Evolutionary conservation across 2,113 vertebrate species (phyloP).

Genomic region (Parotia lawesii): DNA sequence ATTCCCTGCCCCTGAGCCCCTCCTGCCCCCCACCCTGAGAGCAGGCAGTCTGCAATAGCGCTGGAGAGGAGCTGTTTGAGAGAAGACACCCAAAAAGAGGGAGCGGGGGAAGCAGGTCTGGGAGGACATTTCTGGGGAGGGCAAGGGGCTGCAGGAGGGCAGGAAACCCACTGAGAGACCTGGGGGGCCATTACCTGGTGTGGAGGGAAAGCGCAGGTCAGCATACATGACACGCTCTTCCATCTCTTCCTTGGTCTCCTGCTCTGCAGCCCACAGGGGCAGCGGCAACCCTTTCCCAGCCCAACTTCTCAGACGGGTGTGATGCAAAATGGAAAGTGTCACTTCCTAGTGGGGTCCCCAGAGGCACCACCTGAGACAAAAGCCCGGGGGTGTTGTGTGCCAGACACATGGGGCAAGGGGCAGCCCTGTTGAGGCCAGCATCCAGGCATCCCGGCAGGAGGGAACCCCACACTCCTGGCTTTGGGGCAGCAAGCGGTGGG

Average conservation of each 20-base stretch:
- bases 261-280: neutral
- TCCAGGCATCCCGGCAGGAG: accelerated
- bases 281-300: neutral
- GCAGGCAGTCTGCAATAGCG: neutral
- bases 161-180: neutral
- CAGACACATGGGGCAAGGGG: accelerated
- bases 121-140: neutral
- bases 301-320: neutral
- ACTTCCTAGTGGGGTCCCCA: neutral
- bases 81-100: neutral
- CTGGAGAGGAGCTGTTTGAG: neutral
- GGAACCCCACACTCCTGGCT: neutral
- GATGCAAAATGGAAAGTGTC: constrained; percentile 5
- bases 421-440: accelerated
- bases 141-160: neutral
- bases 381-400: accelerated
- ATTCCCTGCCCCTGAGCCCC: neutral
- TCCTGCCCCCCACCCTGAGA: accelerated
- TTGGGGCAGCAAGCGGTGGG: accelerated
- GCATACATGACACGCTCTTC: neutral
- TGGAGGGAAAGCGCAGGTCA: neutral
- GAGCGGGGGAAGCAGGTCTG: accelerated
- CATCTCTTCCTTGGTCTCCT: neutral
- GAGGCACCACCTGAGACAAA: neutral
- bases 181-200: neutral